Percentiles rank a stretch among this genome's conserved stretches.
Conservation (phyloP, 1,140 invertebrate species). For the Euura saliciscinereae region DNA sequence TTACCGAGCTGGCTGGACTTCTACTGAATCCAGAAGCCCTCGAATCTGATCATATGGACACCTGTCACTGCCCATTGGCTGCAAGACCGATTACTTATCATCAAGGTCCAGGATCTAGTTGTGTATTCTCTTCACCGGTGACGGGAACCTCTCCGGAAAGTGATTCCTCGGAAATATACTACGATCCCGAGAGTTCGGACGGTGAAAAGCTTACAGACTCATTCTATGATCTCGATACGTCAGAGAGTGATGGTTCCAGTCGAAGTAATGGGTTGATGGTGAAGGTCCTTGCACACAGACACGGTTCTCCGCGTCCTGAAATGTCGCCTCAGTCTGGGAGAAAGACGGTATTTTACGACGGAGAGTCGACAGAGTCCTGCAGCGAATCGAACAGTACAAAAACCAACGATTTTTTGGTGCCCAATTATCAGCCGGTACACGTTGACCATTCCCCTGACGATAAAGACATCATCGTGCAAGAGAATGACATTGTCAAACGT, state of each 20-base stretch:
- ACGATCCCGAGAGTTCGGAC: conserved; percentile 59
- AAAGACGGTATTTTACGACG: conserved; percentile 23
- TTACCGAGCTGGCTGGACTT: conserved; percentile 42
- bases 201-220: conserved; percentile 38
- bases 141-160: conserved; percentile 45
- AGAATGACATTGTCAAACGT: not conserved
- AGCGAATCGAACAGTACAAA: conserved; percentile 4
- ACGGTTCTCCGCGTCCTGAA: not conserved
- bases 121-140: conserved; percentile 50
- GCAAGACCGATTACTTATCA: conserved; percentile 50
- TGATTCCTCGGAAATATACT: conserved; percentile 62
- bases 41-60: conserved; percentile 32
- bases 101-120: conserved; percentile 60
- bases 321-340: not conserved
- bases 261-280: conserved; percentile 22
- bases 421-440: not conserved
- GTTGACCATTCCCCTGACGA: no score
- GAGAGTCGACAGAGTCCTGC: conserved; percentile 44
- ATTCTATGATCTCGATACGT: conserved; percentile 42
- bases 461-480: not conserved
- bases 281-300: not conserved
- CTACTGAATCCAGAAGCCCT: conserved; percentile 32
- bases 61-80: conserved; percentile 39
- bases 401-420: conserved; percentile 1
- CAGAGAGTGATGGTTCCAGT: conserved; percentile 32